Conservation (phyloP, 2,888 invertebrate genomes). For the Acronicta psi region DNA sequence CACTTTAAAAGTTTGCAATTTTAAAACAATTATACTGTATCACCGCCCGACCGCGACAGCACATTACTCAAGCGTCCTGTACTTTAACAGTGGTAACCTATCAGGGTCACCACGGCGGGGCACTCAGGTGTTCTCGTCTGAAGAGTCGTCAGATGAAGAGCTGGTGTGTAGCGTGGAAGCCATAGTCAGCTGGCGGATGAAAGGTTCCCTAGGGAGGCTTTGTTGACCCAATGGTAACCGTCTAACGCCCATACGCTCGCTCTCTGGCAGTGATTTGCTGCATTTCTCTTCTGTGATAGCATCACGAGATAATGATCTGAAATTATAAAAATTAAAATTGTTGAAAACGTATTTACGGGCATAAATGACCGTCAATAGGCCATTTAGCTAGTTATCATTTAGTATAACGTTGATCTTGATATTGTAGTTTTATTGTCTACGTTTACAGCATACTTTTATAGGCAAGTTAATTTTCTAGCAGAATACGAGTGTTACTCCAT, state of each 20-base stretch:
- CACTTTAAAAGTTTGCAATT: constrained; percentile 60
- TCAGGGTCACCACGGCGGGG: constrained; percentile 85
- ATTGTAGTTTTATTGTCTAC: too few relatives aligned
- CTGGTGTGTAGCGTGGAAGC: constrained; percentile 90
- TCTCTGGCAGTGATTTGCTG: constrained; percentile 90
- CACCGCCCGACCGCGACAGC: constrained; percentile 20
- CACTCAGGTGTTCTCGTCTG: constrained; percentile 87
- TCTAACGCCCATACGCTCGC: constrained; percentile 86
- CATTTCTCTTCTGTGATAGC: constrained; percentile 93
- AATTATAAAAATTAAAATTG: constrained; percentile 38
- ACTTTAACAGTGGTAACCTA: constrained; percentile 85
- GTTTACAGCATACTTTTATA: too few relatives aligned
- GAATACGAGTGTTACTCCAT: too few relatives aligned
- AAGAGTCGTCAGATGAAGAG: constrained; percentile 89
- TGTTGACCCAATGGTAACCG: constrained; percentile 88
- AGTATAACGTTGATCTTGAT: too few relatives aligned
- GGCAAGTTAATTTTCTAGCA: too few relatives aligned
- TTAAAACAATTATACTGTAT: constrained; percentile 27
- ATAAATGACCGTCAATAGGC: too few relatives aligned
- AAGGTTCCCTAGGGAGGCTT: constrained; percentile 89
- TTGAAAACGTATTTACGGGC: too few relatives aligned
- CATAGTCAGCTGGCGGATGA: constrained; percentile 89
- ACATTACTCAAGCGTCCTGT: constrained; percentile 79
- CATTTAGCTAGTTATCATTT: too few relatives aligned
- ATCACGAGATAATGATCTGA: constrained; percentile 90